Base-by-base conservation (phyloP, 2,113 vertebrate species). In the Colaptes auratus region DNA sequence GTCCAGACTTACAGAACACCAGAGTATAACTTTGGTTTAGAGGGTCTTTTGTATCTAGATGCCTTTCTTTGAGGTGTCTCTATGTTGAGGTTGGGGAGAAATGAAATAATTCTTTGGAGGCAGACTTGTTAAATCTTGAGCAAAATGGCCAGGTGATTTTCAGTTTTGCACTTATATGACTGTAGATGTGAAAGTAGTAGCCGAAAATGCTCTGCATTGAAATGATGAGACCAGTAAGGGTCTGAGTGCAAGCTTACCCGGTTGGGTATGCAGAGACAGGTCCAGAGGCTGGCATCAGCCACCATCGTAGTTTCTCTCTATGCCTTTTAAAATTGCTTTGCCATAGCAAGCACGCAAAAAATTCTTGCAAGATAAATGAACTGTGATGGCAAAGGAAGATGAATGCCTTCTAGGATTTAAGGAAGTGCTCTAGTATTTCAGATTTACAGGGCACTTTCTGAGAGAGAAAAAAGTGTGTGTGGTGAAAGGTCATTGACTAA, bases 281-380 rank as follows among this genome's bases (percentile, higher is more conserved):
- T 74, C 70, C 73, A 72, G 83, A 78, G 25, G 28, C n/a, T 48
- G 64, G 31, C 15, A 42, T 36, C 46, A 61, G 20, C 50, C 14
- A 42, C 70, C 6, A 8, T 24, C 52, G 12, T 15, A 13, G 83
- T 88, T 2, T 86, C 15, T 61, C 10, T 71, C 30, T 66, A 1
- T 46, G 64, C 33, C 39, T 80, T 81, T 63, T 50, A 44, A 42
- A 30, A 9, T 72, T 67, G 61, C 15, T 83, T 48, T 14, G 61
- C 30, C 86, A 31, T 27, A 88, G 79, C 48, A 91, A 77, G 44
- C 31, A n/a, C n/a, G 88, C 8, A 9, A 69, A 92, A 95, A 86
- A 35, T 83, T 93, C 36, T 61, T 69, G 69, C 25, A 61, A 92
- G 84, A 92, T 81, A 88, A 96, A 95, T 96, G 79, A 93, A 61